Evolutionary conservation across 2,113 vertebrate species (phyloP), one percentile per base, ranked within the genome.

Genomic region (Urocolius indicus): DNA sequence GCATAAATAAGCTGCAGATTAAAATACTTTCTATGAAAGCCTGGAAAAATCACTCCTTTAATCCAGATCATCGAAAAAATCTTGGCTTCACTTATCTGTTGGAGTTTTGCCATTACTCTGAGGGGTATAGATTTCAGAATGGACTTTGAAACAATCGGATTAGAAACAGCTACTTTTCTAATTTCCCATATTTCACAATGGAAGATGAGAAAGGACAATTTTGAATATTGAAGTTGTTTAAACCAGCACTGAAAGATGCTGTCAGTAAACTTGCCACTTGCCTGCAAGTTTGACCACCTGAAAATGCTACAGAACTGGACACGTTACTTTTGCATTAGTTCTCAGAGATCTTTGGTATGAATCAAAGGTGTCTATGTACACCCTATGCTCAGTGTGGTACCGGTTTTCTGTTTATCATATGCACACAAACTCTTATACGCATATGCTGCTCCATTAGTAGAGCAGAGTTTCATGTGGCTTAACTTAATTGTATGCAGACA

Each of bases 141-240:
- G 78, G 77, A 91, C 74, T 86, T 92, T 77, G 84, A 92, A 94
- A 85, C 65, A 95, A 92, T 84, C 9, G 5, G 34, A 94, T 94
- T 95, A 80, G 81, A 90, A 94, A 92, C 67, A 96, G 73, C 69
- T 81, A 90, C 72, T 95, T 94, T 94, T 87, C 89, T 91, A 82
- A 93, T 95, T 94, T 87, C 52, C 74, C 58, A 43, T 93, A 76
- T 90, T 91, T 89, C 72, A 93, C 34, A 77, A 46, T 80, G 61
- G 41, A 93, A 85, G 62, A 34, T 91, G 66, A 83, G 65, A 90
- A 89, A 84, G 41, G 71, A 84, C 67, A 67, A 67, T 89, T 95
- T 84, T 54, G 54, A 94, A 69, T 91, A 84, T 22, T 54, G 65
- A 76, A 94, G 83, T 81, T 15, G 71, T 83, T 92, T 81, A 81